A percentile compares a stretch with the other conserved stretches of the same genome.
Evolutionary conservation across 2,888 invertebrate genomes (phyloP).

Genomic region (Tenthredo notha): DNA sequence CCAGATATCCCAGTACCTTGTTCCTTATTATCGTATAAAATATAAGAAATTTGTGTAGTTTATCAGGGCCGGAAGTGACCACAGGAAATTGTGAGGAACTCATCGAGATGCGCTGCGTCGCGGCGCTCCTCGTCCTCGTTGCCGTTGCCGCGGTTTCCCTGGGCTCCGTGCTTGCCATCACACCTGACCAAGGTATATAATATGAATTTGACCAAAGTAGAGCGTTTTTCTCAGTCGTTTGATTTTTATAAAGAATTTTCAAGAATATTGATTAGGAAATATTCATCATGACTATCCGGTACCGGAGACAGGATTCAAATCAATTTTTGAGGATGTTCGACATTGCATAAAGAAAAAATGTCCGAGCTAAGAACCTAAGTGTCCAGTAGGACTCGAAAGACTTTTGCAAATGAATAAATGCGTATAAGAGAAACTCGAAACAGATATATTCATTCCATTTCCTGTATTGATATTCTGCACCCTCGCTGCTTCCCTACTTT

Average conservation of each 20-base stretch:
- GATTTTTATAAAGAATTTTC: background rate
- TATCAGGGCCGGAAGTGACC: slow-evolving; percentile 46
- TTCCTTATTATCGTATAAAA: background rate
- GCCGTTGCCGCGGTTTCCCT: slow-evolving; percentile 63
- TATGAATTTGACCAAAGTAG: background rate
- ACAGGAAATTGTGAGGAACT: slow-evolving; percentile 31
- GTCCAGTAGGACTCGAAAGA: background rate
- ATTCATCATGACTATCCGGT: background rate
- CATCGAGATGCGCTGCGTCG: slow-evolving; percentile 63
- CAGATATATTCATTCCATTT: background rate
- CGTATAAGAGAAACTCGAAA: background rate
- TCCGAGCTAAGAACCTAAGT: background rate
- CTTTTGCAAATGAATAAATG: background rate
- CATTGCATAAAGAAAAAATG: background rate
- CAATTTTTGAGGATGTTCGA: background rate
- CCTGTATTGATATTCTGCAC: background rate
- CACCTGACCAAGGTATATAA: slow-evolving; percentile 69
- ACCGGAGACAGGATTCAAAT: background rate
- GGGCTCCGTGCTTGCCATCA: slow-evolving; percentile 64
- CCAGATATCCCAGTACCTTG: background rate
- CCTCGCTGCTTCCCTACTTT: background rate
- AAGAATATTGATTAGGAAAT: background rate
- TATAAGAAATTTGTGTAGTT: slow-evolving; percentile 46
- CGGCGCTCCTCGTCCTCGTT: slow-evolving; percentile 59
- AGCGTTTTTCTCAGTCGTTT: too few relatives aligned